Evolutionary conservation across 37 sponge, comb jelly and placozoan species (phyloP).

Genomic region (Geodia barretti): DNA sequence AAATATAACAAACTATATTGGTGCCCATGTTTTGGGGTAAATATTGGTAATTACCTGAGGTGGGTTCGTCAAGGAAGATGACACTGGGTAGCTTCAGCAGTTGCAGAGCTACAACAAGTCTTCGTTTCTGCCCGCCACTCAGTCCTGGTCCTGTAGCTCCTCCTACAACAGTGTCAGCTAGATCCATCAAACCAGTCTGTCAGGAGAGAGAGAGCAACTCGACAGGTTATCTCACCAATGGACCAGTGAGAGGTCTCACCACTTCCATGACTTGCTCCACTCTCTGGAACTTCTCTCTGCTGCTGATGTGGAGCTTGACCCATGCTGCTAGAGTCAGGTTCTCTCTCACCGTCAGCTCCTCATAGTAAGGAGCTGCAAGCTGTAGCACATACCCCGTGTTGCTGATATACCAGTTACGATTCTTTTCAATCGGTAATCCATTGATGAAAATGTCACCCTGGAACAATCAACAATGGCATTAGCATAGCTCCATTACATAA

Average conservation of each 20-base stretch:
- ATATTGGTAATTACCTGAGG: constrained; percentile 63
- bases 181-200: constrained; percentile 59
- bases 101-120: constrained; percentile 71
- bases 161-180: constrained; percentile 79
- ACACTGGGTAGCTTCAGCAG: constrained; percentile 64
- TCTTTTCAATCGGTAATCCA: constrained; percentile 18
- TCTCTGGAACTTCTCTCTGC: background rate
- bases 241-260: background rate
- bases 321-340: constrained; percentile 37
- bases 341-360: constrained; percentile 47
- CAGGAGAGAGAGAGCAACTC: background rate
- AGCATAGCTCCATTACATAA: no score
- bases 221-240: background rate
- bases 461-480: background rate
- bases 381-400: constrained; percentile 51
- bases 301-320: constrained; percentile 5
- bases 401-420: constrained; percentile 23
- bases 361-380: constrained; percentile 42
- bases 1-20: no score
- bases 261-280: constrained; percentile 10
- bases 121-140: constrained; percentile 87
- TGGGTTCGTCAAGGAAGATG: constrained; percentile 82
- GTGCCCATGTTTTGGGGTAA: background rate
- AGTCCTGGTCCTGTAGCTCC: constrained; percentile 61
- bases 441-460: constrained; percentile 26